Evolutionary conservation across 2,888 invertebrate genomes (phyloP).

Genomic region (Acronicta leporina): DNA sequence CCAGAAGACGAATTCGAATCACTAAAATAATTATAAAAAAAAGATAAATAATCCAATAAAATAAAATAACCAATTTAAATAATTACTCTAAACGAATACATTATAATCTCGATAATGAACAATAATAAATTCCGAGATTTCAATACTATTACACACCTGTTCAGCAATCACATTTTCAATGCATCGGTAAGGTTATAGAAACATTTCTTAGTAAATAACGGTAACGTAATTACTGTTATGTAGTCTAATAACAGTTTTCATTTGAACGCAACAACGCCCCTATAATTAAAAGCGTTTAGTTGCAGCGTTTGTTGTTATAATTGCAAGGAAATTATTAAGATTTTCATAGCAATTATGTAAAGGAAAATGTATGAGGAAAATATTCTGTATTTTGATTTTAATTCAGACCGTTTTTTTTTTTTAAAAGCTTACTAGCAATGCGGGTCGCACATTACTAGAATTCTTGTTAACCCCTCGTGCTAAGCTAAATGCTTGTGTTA

Average conservation of each 20-base stretch:
- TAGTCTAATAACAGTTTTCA: slow-evolving; percentile 39
- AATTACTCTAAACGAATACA: no score
- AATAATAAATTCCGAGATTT: slow-evolving; percentile 1
- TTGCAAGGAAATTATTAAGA: slow-evolving; percentile 7
- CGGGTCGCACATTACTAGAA: no score
- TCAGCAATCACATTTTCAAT: slow-evolving; percentile 15
- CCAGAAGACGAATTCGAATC: no score
- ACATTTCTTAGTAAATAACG: slow-evolving; percentile 27
- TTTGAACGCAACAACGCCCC: slow-evolving; percentile 8
- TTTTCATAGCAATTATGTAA: background rate
- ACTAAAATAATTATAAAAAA: no score
- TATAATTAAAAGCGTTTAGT: slow-evolving; percentile 8
- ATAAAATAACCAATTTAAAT: no score
- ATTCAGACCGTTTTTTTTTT: background rate
- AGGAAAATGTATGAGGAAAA: slow-evolving; percentile 17
- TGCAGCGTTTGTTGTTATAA: slow-evolving; percentile 11
- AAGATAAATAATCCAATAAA: no score
- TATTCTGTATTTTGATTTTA: background rate
- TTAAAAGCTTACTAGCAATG: no score
- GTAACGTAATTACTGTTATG: slow-evolving; percentile 23
- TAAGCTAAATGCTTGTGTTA: no score
- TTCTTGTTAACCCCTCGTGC: no score
- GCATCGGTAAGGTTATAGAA: slow-evolving; percentile 26
- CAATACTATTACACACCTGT: slow-evolving; percentile 21
- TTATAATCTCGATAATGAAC: no score